Conservation (phyloP, 2,113 vertebrate genomes). For the Stercorarius parasiticus region DNA sequence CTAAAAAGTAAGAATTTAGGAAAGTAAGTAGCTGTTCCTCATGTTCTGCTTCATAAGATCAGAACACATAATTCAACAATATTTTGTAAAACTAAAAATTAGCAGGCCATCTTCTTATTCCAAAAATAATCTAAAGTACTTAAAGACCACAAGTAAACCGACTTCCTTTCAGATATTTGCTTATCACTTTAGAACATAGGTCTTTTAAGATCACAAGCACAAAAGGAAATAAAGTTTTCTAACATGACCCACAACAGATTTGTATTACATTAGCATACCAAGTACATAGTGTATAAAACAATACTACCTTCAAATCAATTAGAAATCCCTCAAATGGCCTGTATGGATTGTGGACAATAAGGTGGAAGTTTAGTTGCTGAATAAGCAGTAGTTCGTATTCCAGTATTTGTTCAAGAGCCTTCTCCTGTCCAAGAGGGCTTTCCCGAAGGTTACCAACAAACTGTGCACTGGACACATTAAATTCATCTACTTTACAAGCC, state of each 20-base stretch:
- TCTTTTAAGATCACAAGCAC: neutral
- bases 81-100: neutral
- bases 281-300: neutral
- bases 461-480: conserved; percentile 94
- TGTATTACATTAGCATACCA: accelerated
- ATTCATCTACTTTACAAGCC: conserved; percentile 98
- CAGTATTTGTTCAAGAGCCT: conserved; percentile 90
- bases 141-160: neutral
- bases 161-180: neutral
- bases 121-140: neutral
- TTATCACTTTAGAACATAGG: neutral
- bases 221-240: neutral
- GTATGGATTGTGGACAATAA: conserved; percentile 94
- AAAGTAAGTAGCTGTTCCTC: neutral
- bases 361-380: conserved; percentile 95
- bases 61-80: neutral
- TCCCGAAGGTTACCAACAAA: conserved; percentile 95
- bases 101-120: neutral
- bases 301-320: conserved; percentile 91
- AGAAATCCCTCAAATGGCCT: conserved; percentile 94
- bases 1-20: conserved; percentile 71
- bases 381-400: conserved; percentile 94
- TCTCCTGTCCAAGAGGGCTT: conserved; percentile 84
- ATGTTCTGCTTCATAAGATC: neutral
- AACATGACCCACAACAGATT: neutral